Conservation (phyloP, 2,888 invertebrate genomes). For the Thyatira batis region DNA sequence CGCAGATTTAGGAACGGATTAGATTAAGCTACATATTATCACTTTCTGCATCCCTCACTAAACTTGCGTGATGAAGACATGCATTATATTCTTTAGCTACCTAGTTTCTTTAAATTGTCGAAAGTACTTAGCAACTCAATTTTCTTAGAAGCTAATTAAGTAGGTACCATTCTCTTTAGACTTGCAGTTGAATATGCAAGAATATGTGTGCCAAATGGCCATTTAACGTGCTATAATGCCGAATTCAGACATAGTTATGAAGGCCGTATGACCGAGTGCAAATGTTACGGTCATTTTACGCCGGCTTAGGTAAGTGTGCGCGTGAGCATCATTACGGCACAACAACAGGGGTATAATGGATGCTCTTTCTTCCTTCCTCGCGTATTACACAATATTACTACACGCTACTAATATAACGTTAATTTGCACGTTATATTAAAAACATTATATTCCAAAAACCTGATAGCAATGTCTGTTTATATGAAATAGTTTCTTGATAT, state of each 20-base stretch:
- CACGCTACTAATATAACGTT: conserved; percentile 29
- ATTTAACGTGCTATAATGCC: not conserved
- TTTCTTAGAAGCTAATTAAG: not conserved
- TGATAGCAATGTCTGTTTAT: not conserved
- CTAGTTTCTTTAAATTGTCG: not conserved
- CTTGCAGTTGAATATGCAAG: not conserved
- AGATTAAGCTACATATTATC: too few species aligned
- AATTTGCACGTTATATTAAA: not conserved
- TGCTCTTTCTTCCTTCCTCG: conserved; percentile 67
- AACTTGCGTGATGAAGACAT: too few species aligned
- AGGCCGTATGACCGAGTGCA: conserved; percentile 4
- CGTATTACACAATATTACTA: conserved; percentile 58
- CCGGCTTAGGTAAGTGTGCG: conserved; percentile 50
- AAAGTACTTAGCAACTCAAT: not conserved
- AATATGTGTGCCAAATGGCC: conserved; percentile 1
- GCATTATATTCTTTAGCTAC: not conserved
- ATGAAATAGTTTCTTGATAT: too few species aligned
- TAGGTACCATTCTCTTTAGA: not conserved
- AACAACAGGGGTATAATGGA: conserved; percentile 44
- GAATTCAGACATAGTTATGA: not conserved
- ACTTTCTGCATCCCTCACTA: not conserved
- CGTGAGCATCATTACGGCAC: conserved; percentile 54
- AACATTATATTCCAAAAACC: not conserved
- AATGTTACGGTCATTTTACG: conserved; percentile 38
- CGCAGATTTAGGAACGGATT: too few species aligned